Base-by-base conservation (phyloP, 2,888 invertebrate species). In the Leptopilina syphax region DNA sequence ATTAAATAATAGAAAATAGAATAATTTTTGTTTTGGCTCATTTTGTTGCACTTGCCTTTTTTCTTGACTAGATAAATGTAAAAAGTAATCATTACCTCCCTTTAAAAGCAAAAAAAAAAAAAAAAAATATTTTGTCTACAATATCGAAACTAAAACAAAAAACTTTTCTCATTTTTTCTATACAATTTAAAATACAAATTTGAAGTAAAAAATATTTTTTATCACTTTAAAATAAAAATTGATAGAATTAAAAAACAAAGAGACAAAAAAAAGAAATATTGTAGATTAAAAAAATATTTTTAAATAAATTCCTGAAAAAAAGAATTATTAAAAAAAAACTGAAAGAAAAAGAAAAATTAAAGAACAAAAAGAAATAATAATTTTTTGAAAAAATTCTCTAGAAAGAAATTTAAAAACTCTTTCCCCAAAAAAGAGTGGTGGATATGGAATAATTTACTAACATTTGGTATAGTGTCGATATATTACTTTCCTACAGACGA, bases 381-480 rank as follows among this genome's bases (percentile, higher is more conserved):
- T 34, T 34, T 34, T n/a, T 73, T 13, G 57, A 57, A 73, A 73
- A 73, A 73, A 57, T 73, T 34, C 54, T 73, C 34, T 57, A 73
- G n/a, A 73, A 81, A 86, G 89, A 91, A 34, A 34, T 34, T 34
- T 34, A 34, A 93, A 93, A 93, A 92, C 93, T 93, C 93, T 94
- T 93, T 93, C 91, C 93, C 93, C 93, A 92, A 93, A 93, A 93
- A 93, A 93, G 93, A 93, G 93, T 93, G 90, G 93, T 92, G 92
- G 84, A 82, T 85, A 93, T 93, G 93, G 92, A 91, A 92, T 34
- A 50, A 92, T 91, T 92, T 93, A 94, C 93, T 94, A 94, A 95
- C 95, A 93, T 94, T 93, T 94, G 93, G 95, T 95, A 96, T 96
- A 97, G 97, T 97, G 95, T 97, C 97, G 95, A 96, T 97, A 94